Evolutionary conservation across 2,797 vertebrate species (phyloP), one percentile per base, ranked within the genome.

Genomic region (Lagodon rhomboides): DNA sequence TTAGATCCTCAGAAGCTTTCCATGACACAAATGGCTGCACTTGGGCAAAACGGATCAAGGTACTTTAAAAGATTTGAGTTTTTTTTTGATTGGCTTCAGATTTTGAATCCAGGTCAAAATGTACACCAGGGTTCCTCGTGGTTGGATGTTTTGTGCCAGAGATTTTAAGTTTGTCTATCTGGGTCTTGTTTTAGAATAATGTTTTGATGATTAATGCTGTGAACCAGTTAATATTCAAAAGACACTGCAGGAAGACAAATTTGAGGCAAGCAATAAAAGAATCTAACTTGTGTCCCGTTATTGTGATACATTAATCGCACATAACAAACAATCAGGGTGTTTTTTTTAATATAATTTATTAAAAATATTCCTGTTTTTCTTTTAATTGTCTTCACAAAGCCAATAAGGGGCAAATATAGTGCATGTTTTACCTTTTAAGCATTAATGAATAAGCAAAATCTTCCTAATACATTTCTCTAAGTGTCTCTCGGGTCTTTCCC

Each of bases 51-150:
- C 8, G 0, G 65, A 61, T 55, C 46, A 69, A 62, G 43, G 12
- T 23, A 16, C 63, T 68, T 70, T 55, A 55, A 49, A 18, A 43
- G 44, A 56, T 34, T 34, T 34, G 7, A 34, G 30, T 65, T 55
- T 51, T 58, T 43, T 4, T 30, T 30, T 27, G 2, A 12, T 34
- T 44, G 12, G 12, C n/a, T 54, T 59, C 3, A 17, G 64, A 55
- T 43, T 54, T 64, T n/a, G 44, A 47, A 74, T 68, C 22, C 25
- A 27, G 44, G 68, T 58, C 23, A 66, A 63, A 69, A 56, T 51
- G 34, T 58, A 30, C 20, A 64, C 49, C 23, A 59, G 13, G 13
- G 59, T 38, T 22, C 47, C 46, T 18, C 27, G 60, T 44, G 47
- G 64, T 56, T 43, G 59, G 46, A 68, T 46, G 27, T 58, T 74